These are phyloP conservation scores for Drosophila helvetica DNA, from an alignment of 2,888 invertebrate genomes.

Conservation along the genomic window DNA sequence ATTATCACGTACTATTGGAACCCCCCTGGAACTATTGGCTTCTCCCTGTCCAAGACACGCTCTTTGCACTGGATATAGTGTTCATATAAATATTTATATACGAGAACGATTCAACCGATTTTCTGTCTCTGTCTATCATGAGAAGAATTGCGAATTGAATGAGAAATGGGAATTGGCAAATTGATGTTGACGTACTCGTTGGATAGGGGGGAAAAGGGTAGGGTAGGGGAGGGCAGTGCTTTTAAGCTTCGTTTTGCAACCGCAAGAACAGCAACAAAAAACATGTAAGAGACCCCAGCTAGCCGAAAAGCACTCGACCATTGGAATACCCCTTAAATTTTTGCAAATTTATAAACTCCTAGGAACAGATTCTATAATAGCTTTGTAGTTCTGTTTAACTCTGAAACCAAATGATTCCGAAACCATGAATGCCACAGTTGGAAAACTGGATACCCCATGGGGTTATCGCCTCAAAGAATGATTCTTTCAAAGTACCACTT, in stretches of 20 bases:
- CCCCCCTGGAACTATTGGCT: too few relatives aligned
- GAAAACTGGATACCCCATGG: too few relatives aligned
- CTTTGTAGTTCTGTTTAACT: too few relatives aligned
- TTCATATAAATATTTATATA: neutral
- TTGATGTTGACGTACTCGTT: neutral
- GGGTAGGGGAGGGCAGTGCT: slow-evolving; percentile 33
- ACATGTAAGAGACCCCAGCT: slow-evolving; percentile 6
- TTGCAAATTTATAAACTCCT: neutral
- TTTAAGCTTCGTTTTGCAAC: slow-evolving; percentile 61
- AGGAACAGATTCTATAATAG: neutral
- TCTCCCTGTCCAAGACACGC: neutral
- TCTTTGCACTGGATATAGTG: neutral
- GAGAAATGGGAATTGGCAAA: neutral
- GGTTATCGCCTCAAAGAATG: too few relatives aligned
- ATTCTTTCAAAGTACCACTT: too few relatives aligned
- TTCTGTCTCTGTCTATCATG: neutral
- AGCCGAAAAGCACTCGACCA: neutral
- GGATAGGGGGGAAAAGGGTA: neutral
- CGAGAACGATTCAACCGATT: slow-evolving; percentile 1
- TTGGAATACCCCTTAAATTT: slow-evolving; percentile 3
- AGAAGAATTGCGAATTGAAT: neutral
- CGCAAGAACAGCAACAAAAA: slow-evolving; percentile 45
- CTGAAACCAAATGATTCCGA: too few relatives aligned
- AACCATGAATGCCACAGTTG: too few relatives aligned
- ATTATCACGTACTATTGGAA: too few relatives aligned